Evolutionary conservation across 2,888 invertebrate genomes (phyloP).

Genomic region (Cylindroiulus punctatus): DNA sequence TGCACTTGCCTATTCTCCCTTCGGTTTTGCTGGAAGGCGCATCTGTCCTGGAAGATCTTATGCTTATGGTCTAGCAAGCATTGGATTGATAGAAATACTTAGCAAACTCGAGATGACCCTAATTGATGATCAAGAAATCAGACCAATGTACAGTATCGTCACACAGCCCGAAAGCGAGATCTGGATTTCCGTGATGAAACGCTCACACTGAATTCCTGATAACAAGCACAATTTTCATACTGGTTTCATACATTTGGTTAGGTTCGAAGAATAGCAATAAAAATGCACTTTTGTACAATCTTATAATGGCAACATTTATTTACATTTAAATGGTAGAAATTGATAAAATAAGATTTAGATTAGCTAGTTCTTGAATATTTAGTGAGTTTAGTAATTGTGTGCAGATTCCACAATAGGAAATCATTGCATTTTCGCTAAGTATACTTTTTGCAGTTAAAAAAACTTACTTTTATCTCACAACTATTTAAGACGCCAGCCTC

Average conservation of each 20-base stretch:
- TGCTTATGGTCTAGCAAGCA: slow-evolving; percentile 62
- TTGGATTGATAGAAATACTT: slow-evolving; percentile 44
- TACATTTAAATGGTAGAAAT: slow-evolving; percentile 7
- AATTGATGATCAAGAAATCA: slow-evolving; percentile 49
- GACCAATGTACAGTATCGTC: not conserved
- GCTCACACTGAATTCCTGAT: not conserved
- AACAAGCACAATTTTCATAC: not conserved
- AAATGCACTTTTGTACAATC: not conserved
- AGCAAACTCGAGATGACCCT: slow-evolving; percentile 7
- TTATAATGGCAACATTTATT: slow-evolving; percentile 24
- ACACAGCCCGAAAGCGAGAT: slow-evolving; percentile 56
- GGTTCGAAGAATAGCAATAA: not conserved
- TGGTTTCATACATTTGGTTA: not conserved
- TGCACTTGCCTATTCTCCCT: slow-evolving; percentile 64
- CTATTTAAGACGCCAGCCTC: not conserved
- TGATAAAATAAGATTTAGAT: slow-evolving; percentile 12
- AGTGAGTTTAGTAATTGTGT: not conserved
- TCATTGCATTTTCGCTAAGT: not conserved
- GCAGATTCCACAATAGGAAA: not conserved
- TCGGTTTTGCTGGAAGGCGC: slow-evolving; percentile 65
- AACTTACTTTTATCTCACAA: not conserved
- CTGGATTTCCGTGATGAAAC: slow-evolving; percentile 51
- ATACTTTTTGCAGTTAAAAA: slow-evolving; percentile 19
- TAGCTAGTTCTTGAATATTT: not conserved
- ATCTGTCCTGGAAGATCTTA: slow-evolving; percentile 62